Evolutionary conservation across 2,113 vertebrate genomes (phyloP).

Genomic region (Entomyzon cyanotis): DNA sequence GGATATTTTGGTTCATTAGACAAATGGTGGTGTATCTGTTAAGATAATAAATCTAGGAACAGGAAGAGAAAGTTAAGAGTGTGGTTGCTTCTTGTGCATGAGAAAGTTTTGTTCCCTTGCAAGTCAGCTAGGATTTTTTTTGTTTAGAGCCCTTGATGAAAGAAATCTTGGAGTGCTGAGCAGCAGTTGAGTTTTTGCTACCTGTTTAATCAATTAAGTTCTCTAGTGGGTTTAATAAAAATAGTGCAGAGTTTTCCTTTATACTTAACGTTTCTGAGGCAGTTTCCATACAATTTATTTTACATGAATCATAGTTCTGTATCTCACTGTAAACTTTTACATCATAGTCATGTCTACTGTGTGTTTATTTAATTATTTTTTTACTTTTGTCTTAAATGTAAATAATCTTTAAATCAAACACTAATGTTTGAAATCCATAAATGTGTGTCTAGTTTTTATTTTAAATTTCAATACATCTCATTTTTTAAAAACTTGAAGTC

Average conservation of each 20-base stretch:
- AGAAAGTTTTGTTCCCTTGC: background rate
- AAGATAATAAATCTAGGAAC: background rate
- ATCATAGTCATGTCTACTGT: slow-evolving; percentile 15
- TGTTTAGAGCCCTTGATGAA: background rate
- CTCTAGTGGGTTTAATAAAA: background rate
- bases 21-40: background rate
- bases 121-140: background rate
- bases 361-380: background rate
- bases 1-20: background rate
- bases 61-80: background rate
- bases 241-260: background rate
- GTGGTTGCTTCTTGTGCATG: background rate
- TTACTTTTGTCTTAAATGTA: slow-evolving; percentile 27
- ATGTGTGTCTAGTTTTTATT: slow-evolving; percentile 41
- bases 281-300: slow-evolving; percentile 5
- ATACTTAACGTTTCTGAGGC: background rate
- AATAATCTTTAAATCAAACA: slow-evolving; percentile 33
- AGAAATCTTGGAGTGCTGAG: background rate
- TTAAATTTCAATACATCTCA: slow-evolving; percentile 35
- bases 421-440: slow-evolving; percentile 33
- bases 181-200: background rate
- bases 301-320: slow-evolving; percentile 8
- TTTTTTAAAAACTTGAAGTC: background rate
- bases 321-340: slow-evolving; percentile 9
- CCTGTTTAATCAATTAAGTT: background rate